Base-by-base conservation (phyloP, 2,113 vertebrate genomes). In the Crotophaga sulcirostris region DNA sequence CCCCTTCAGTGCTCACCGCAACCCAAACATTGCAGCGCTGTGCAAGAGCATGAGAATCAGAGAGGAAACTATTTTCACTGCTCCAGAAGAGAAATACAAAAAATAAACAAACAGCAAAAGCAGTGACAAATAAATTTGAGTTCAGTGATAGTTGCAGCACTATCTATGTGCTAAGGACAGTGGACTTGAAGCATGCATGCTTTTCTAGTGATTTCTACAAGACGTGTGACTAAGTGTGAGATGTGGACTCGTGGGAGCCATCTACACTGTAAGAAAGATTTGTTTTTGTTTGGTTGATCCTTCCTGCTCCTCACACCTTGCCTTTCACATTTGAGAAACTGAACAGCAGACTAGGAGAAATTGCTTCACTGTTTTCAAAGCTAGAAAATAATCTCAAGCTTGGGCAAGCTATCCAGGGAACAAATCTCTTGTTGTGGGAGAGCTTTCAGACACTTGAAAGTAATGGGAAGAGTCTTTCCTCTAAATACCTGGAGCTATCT, bases 21-120 rank as follows among this genome's bases (percentile, higher is more conserved):
- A 96, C 94, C 90, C 95, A 96, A 97, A 97, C 90, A 94, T 89
- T 94, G 86, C 90, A 96, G 88, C 1, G 2, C 86, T 89, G 44
- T 73, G 73, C 83, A 92, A 93, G 83, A 96, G 88, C 94, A 93
- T 96, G 93, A 95, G 96, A 96, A 95, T 56, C 77, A 18, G 69
- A 60, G 51, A 87, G 66, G 69, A 94, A 95, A 59, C 80, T 95
- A 69, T 97, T 95, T 95, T 89, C 86, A 87, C 31, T 82, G 58
- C 49, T 74, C 54, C 77, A 94, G 77, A 88, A 75, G 68, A 82
- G 62, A 93, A 96, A 92, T 51, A 88, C 15, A 66, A 60, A 75
- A 60, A 81, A 23, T 59, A 88, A 93, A 72, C 38, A 93, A 86
- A 74, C 44, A 89, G 62, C 44, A 82, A 86, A 90, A 92, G 34